A percentile compares a stretch with the other conserved stretches of the same genome.
These are phyloP conservation scores for Augochlorella aurata DNA, from an alignment of 2,888 invertebrate genomes.

Conservation along the genomic window DNA sequence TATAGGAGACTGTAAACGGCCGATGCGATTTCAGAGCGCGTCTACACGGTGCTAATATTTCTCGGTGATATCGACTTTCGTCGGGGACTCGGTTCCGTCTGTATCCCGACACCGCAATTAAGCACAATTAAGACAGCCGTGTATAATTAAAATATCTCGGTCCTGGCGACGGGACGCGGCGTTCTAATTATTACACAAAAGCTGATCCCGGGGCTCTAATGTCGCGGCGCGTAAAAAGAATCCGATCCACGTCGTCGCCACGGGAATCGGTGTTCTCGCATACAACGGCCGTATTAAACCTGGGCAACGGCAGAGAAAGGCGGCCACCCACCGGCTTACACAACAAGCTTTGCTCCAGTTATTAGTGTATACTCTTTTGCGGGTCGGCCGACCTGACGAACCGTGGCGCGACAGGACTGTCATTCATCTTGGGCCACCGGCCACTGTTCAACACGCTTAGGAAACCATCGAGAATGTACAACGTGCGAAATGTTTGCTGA, in stretches of 20 bases:
- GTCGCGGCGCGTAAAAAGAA: constrained; percentile 43
- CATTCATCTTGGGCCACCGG: constrained; percentile 29
- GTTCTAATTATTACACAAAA: constrained; percentile 48
- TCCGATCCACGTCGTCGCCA: constrained; percentile 27
- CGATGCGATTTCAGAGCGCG: neutral
- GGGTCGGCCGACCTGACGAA: constrained; percentile 57
- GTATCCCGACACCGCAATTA: constrained; percentile 29
- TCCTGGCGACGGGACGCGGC: neutral
- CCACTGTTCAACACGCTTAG: neutral
- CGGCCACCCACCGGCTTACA: constrained; percentile 78
- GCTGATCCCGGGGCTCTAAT: constrained; percentile 34
- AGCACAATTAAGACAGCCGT: constrained; percentile 34
- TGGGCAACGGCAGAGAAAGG: constrained; percentile 73
- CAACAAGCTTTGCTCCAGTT: constrained; percentile 76
- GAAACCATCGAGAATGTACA: constrained; percentile 3
- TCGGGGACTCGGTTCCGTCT: constrained; percentile 7
- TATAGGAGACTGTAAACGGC: neutral
- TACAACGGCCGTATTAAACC: constrained; percentile 54
- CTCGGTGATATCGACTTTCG: constrained; percentile 35
- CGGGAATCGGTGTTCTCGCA: constrained; percentile 57
- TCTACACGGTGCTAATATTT: constrained; percentile 13
- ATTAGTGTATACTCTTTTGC: constrained; percentile 70
- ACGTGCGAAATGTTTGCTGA: constrained; percentile 2
- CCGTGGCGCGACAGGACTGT: constrained; percentile 54
- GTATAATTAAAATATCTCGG: constrained; percentile 45